These are phyloP conservation scores for Drosophila colorata DNA, from an alignment of 2,888 invertebrate genomes.

Conservation along the genomic window DNA sequence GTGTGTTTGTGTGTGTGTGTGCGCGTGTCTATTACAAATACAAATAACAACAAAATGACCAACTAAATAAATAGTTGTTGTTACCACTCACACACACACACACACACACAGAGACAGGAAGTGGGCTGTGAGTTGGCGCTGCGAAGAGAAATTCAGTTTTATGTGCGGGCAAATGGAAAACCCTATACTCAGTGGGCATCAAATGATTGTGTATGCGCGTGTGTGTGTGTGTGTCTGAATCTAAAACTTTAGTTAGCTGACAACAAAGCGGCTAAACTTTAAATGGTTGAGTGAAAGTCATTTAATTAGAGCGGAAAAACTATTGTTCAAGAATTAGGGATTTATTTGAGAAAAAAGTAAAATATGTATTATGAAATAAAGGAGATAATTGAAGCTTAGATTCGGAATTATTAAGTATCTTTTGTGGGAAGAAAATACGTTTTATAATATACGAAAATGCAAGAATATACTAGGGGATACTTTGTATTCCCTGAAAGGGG, in stretches of 20 bases:
- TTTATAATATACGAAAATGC: not conserved
- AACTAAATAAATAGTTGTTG: conserved; percentile 81
- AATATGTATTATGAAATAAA: not conserved
- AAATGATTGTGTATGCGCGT: conserved; percentile 15
- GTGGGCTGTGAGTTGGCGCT: conserved; percentile 30
- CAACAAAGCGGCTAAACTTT: conserved; percentile 42
- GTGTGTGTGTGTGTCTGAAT: conserved; percentile 4
- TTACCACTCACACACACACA: conserved; percentile 55
- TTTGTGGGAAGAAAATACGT: not conserved
- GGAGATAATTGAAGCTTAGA: conserved; percentile 2
- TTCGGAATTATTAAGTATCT: conserved; percentile 7
- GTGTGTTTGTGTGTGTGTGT: conserved; percentile 35
- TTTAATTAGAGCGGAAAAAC: conserved; percentile 34
- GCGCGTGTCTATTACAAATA: conserved; percentile 76
- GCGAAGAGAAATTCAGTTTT: conserved; percentile 33
- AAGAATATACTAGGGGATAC: too few species aligned
- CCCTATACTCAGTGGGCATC: conserved; percentile 50
- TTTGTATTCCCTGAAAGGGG: too few species aligned
- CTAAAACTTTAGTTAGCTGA: conserved; percentile 40
- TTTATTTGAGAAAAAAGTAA: not conserved
- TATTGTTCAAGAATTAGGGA: conserved; percentile 4
- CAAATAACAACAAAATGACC: conserved; percentile 79
- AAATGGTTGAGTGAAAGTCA: conserved; percentile 21
- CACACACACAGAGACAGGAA: conserved; percentile 45
- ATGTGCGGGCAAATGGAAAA: conserved; percentile 52